Conservation (phyloP, 1,140 invertebrate species). For the Drosophila gunungcola region DNA sequence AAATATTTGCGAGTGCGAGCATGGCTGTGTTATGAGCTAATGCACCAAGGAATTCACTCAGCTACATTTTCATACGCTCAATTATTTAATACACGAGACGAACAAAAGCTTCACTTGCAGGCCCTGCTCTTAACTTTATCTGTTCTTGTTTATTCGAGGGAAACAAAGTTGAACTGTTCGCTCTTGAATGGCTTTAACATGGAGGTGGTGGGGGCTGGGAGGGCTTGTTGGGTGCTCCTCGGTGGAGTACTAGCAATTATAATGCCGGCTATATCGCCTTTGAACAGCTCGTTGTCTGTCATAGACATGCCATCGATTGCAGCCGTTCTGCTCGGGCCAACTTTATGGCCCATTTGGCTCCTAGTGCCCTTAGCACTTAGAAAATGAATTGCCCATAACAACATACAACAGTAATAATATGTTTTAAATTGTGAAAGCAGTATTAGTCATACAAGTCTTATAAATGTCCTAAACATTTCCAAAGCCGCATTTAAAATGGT, state of each 20-base stretch:
- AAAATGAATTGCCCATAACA: background rate
- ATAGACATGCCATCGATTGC: slow-evolving; percentile 74
- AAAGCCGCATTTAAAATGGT: too few relatives aligned
- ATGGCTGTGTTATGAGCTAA: slow-evolving; percentile 32
- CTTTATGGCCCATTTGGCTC: slow-evolving; percentile 66
- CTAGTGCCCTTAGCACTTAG: slow-evolving; percentile 4
- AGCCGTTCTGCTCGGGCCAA: slow-evolving; percentile 45
- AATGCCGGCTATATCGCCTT: slow-evolving; percentile 65
- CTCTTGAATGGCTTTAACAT: slow-evolving; percentile 61
- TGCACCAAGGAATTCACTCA: slow-evolving; percentile 66
- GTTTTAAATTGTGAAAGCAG: too few relatives aligned
- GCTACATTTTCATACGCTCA: slow-evolving; percentile 74
- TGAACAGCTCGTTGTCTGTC: slow-evolving; percentile 69
- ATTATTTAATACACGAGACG: slow-evolving; percentile 69
- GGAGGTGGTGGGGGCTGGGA: background rate
- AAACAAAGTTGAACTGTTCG: slow-evolving; percentile 21
- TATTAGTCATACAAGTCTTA: too few relatives aligned
- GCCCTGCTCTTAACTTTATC: slow-evolving; percentile 9
- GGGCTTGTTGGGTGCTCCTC: background rate
- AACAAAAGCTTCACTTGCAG: slow-evolving; percentile 42
- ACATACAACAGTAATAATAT: too few relatives aligned
- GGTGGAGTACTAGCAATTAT: slow-evolving; percentile 57
- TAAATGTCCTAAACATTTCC: too few relatives aligned
- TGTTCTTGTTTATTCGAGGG: slow-evolving; percentile 24
- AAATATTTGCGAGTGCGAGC: background rate